Percentiles rank a stretch among this genome's conserved stretches.
Conservation (phyloP, 64 coral and sea anemone genomes). For the Stylophora pistillata region DNA sequence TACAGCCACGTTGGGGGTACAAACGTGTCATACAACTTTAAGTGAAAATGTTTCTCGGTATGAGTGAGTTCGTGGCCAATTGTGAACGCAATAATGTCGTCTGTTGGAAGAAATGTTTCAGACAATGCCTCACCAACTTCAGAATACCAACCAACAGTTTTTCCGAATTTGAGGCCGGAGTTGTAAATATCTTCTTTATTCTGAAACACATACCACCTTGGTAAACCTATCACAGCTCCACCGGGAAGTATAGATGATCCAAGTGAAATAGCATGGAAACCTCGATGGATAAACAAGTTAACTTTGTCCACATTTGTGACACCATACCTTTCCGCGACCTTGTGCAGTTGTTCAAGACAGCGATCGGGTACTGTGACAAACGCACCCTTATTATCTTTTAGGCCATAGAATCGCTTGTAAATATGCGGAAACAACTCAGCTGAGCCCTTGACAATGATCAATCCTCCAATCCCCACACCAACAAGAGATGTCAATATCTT, state of each 20-base stretch:
- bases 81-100: slow-evolving; percentile 81
- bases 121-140: slow-evolving; percentile 62
- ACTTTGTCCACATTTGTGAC: slow-evolving; percentile 59
- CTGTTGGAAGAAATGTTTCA: slow-evolving; percentile 61
- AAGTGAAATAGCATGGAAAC: slow-evolving; percentile 68
- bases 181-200: slow-evolving; percentile 63
- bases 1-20: slow-evolving; percentile 72
- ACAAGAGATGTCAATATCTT: slow-evolving; percentile 5
- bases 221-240: slow-evolving; percentile 87
- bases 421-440: slow-evolving; percentile 54
- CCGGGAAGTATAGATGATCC: slow-evolving; percentile 79
- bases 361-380: slow-evolving; percentile 37
- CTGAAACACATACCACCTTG: slow-evolving; percentile 78
- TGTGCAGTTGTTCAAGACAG: slow-evolving; percentile 56
- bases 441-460: slow-evolving; percentile 50
- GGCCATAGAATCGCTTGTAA: slow-evolving; percentile 9
- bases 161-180: slow-evolving; percentile 79
- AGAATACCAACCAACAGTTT: slow-evolving; percentile 71
- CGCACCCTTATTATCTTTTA: slow-evolving; percentile 15
- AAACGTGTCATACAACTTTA: slow-evolving; percentile 46
- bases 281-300: slow-evolving; percentile 77
- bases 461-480: slow-evolving; percentile 56
- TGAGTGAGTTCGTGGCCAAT: slow-evolving; percentile 90
- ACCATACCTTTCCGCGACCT: slow-evolving; percentile 52
- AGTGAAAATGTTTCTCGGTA: slow-evolving; percentile 51